These are phyloP conservation scores for Cheilosia scutellata DNA, from an alignment of 2,888 invertebrate genomes.

Conservation along the genomic window DNA sequence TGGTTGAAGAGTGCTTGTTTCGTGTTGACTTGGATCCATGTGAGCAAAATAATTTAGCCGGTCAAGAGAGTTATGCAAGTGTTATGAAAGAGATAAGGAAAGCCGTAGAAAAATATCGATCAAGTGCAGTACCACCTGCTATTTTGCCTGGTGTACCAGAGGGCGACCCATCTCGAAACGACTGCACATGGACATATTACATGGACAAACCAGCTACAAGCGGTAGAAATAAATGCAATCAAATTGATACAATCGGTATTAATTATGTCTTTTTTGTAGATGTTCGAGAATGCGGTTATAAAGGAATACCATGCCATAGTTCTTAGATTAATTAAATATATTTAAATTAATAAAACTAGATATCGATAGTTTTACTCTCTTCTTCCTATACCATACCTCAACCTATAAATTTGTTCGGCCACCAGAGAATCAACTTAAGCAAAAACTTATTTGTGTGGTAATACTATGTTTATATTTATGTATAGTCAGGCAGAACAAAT, in stretches of 20 bases:
- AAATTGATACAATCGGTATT: background rate
- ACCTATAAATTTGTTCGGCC: too few species aligned
- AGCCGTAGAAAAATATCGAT: constrained; percentile 83
- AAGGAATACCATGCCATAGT: constrained; percentile 15
- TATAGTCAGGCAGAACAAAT: too few species aligned
- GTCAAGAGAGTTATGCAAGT: constrained; percentile 63
- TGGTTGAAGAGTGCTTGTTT: constrained; percentile 84
- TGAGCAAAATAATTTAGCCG: constrained; percentile 82
- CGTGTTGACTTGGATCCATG: constrained; percentile 85
- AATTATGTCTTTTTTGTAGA: constrained; percentile 2
- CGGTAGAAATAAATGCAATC: background rate
- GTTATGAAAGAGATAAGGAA: constrained; percentile 82
- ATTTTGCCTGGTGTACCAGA: constrained; percentile 84
- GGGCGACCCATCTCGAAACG: constrained; percentile 85
- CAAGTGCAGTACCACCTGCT: constrained; percentile 82
- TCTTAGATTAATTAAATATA: background rate
- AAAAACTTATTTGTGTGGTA: too few species aligned
- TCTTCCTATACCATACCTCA: too few species aligned
- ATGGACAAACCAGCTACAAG: constrained; percentile 53
- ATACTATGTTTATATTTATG: too few species aligned
- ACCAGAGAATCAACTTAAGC: too few species aligned
- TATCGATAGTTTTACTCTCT: too few species aligned
- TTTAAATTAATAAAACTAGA: too few species aligned
- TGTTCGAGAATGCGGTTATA: constrained; percentile 2
- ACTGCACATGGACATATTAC: constrained; percentile 86